Evolutionary conservation across 2,888 invertebrate species (phyloP), one percentile per base, ranked within the genome.

Genomic region (Pammene aurita): DNA sequence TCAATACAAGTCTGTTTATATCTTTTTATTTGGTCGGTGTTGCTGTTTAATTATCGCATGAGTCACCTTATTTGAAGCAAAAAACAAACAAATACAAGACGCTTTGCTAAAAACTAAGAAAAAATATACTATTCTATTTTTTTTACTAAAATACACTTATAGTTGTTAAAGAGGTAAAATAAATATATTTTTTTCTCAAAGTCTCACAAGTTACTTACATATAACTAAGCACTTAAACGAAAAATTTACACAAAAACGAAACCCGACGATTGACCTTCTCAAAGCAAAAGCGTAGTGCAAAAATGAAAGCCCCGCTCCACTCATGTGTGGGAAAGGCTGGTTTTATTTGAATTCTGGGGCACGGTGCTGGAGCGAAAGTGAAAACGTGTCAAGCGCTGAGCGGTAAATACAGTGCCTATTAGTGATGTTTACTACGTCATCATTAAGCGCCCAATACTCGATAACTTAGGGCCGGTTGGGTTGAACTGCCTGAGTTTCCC

Each of bases 341-440:
- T 71, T 71, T 71, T 67, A 67, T 62, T 71, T 44, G 57, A 73
- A 75, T 75, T 74, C 75, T 72, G 72, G 64, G 72, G 73, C 74
- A 72, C 75, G 46, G 54, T 52, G 26, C 60, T 54, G 79, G 75
- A 73, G 80, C 77, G 84, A 87, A 89, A 87, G 86, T 87, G 85
- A 83, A 90, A 90, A 84, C 84, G 82, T 90, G 90, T 90, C 90
- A 90, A 91, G 70, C 55, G 57, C 52, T 42, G 55, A 44, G 48
- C n/a, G 18, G 54, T 70, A 70, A 69, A 72, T 60, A 67, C 60
- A 34, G 62, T 34, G 60, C 70, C 66, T 67, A 64, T 72, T 72
- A 67, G 64, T 46, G n/a, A 52, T 44, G 38, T 67, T 54, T 54
- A 16, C 18, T 16, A 13, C 34, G 38, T 50, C 46, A 48, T 35